phyloP scores from a whole-genome alignment of 2,113 vertebrate genomes.

The Arizona elegans region DNA sequence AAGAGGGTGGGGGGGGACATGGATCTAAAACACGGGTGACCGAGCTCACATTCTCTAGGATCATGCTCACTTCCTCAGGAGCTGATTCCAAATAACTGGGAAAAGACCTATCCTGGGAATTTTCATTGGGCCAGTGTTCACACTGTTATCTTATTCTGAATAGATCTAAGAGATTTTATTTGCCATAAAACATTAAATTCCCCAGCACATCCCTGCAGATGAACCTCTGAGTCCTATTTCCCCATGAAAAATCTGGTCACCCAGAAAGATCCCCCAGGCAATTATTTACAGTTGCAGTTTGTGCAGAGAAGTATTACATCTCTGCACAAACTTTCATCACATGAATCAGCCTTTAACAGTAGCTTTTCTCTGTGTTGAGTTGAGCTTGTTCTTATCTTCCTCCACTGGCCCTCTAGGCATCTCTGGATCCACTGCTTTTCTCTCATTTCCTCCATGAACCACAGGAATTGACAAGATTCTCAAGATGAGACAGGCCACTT shows the following conservation, averaged over 20 bases:
- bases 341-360: not conserved
- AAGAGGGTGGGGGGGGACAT: not conserved
- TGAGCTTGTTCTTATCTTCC: not conserved
- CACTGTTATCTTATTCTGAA: not conserved
- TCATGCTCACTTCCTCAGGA: not conserved
- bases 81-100: not conserved
- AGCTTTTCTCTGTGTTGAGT: not conserved
- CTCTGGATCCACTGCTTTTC: not conserved
- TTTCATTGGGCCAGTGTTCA: not conserved
- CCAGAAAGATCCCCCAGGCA: not conserved
- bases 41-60: not conserved
- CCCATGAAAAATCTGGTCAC: not conserved
- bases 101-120: not conserved
- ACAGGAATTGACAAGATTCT: not conserved
- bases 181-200: not conserved
- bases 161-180: not conserved
- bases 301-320: no score
- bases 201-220: not conserved
- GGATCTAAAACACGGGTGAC: not conserved
- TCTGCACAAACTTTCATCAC: not conserved
- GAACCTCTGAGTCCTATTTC: not conserved
- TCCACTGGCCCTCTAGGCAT: not conserved
- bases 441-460: not conserved
- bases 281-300: not conserved
- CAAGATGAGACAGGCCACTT: not conserved